A percentile compares a stretch with the other conserved stretches of the same genome.
phyloP scores from a whole-genome alignment of 2,797 vertebrate genomes.

The Syngnathus rostellatus region DNA sequence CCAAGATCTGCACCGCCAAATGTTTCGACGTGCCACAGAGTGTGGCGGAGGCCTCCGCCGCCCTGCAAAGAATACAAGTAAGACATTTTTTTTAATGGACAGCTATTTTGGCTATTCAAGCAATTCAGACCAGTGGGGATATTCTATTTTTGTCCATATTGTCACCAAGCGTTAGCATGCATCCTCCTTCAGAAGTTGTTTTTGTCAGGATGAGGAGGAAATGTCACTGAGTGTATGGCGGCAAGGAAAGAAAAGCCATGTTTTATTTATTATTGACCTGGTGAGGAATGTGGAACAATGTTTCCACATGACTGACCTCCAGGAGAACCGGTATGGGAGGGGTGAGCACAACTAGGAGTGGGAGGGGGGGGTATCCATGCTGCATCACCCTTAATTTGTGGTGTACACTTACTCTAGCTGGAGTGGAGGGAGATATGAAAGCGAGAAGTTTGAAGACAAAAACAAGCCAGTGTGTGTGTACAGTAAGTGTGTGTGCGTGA shows the following conservation, averaged over 20 bases:
- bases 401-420: slow-evolving; percentile 50
- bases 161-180: slow-evolving; percentile 11
- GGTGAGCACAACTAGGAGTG: slow-evolving; percentile 22
- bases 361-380: slow-evolving; percentile 16
- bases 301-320: slow-evolving; percentile 68
- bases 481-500: slow-evolving; percentile 28
- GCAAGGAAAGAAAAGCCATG: slow-evolving; percentile 45
- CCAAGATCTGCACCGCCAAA: slow-evolving; percentile 88
- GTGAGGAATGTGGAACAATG: slow-evolving; percentile 73
- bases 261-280: slow-evolving; percentile 73
- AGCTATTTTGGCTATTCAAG: neutral
- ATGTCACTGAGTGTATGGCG: slow-evolving; percentile 17
- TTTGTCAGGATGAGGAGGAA: slow-evolving; percentile 18
- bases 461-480: slow-evolving; percentile 16
- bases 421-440: slow-evolving; percentile 37
- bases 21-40: slow-evolving; percentile 90
- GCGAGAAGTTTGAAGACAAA: slow-evolving; percentile 20
- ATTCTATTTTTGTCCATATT: slow-evolving; percentile 2
- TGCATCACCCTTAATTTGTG: slow-evolving; percentile 63
- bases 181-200: neutral
- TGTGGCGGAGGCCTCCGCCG: slow-evolving; percentile 75
- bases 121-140: neutral
- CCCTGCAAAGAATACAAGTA: slow-evolving; percentile 92
- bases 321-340: slow-evolving; percentile 47
- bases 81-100: neutral